phyloP scores from a whole-genome alignment of 2,888 invertebrate species.

The Drosophila tanythrix region DNA sequence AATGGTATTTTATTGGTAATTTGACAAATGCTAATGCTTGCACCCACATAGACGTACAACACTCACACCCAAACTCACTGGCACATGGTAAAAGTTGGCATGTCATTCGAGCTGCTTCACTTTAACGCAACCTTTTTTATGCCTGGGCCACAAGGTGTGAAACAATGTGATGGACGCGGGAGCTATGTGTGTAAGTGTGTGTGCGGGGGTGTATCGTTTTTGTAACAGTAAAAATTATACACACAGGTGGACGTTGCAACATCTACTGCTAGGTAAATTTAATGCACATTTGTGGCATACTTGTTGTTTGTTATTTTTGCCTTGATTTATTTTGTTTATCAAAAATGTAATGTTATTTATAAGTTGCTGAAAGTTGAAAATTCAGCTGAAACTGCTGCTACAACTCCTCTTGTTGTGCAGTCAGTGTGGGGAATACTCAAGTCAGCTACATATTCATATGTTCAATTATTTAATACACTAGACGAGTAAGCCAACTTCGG shows the following conservation, averaged over 20 bases:
- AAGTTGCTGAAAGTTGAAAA: slow-evolving; percentile 67
- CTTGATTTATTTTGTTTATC: slow-evolving; percentile 76
- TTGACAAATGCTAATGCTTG: slow-evolving; percentile 72
- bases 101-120: slow-evolving; percentile 75
- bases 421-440: slow-evolving; percentile 51
- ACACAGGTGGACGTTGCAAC: slow-evolving; percentile 39
- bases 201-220: background rate
- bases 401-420: background rate
- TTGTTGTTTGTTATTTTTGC: slow-evolving; percentile 16
- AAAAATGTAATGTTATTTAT: slow-evolving; percentile 72
- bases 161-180: slow-evolving; percentile 47
- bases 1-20: slow-evolving; percentile 76
- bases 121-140: slow-evolving; percentile 39
- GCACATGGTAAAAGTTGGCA: slow-evolving; percentile 66
- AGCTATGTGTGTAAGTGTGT: background rate
- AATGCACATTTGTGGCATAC: slow-evolving; percentile 56
- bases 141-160: slow-evolving; percentile 57
- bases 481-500: slow-evolving; percentile 37
- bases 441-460: slow-evolving; percentile 65
- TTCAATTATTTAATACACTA: slow-evolving; percentile 71
- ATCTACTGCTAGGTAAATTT: slow-evolving; percentile 41
- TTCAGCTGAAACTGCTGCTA: slow-evolving; percentile 27
- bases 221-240: slow-evolving; percentile 54
- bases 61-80: background rate
- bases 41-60: slow-evolving; percentile 6